These are phyloP conservation scores for Aphelenchoides fujianensis DNA, from an alignment of 1,140 invertebrate species.

Conservation along the genomic window DNA sequence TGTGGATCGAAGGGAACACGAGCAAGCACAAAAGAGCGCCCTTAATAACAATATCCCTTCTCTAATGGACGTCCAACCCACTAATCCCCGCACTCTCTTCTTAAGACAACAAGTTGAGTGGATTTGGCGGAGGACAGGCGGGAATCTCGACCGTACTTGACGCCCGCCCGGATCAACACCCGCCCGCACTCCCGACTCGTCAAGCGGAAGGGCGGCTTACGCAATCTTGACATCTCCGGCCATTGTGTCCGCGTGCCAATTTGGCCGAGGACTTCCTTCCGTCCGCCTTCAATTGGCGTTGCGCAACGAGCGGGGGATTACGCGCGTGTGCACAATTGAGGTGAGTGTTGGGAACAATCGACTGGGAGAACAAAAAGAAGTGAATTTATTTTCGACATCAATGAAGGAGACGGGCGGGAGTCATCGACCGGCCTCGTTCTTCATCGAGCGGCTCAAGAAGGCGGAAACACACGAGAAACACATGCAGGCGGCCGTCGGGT, in stretches of 20 bases:
- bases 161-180: neutral
- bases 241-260: neutral
- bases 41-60: neutral
- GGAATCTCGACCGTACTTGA: conserved; percentile 7
- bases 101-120: conserved; percentile 13
- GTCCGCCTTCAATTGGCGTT: neutral
- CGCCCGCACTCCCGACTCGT: neutral
- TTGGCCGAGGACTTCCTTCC: neutral
- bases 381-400: no score
- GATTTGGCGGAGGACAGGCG: neutral
- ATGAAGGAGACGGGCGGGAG: neutral
- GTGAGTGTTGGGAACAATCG: neutral
- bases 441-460: neutral
- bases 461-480: neutral
- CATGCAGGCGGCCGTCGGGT: neutral
- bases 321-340: neutral
- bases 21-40: neutral
- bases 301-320: neutral
- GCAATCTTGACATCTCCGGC: conserved; percentile 1
- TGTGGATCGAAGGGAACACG: no score
- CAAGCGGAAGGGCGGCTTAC: neutral
- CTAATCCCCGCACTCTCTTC: neutral
- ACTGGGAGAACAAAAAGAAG: no score
- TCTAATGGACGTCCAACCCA: neutral
- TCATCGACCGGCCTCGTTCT: neutral